These are phyloP conservation scores for Ceyx melanurus DNA, from an alignment of 2,113 vertebrate species.

Conservation along the genomic window DNA sequence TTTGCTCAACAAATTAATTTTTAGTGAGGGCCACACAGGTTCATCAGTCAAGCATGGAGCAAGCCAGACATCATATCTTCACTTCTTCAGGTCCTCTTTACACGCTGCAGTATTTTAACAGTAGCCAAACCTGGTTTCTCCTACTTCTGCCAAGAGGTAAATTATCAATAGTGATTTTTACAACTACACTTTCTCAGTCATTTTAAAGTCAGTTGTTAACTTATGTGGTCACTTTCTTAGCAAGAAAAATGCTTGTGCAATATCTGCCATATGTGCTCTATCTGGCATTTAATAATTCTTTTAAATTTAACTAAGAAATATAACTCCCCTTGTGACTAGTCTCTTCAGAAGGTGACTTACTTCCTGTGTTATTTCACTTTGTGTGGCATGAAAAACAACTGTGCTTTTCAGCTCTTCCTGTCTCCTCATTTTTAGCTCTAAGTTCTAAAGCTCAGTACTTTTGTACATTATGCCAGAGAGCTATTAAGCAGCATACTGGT, in stretches of 20 bases:
- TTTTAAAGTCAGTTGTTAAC: background rate
- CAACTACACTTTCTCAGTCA: background rate
- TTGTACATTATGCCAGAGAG: slow-evolving; percentile 47
- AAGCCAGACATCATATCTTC: background rate
- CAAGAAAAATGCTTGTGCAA: background rate
- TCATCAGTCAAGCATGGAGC: slow-evolving; percentile 4
- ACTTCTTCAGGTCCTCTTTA: background rate
- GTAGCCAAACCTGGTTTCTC: background rate
- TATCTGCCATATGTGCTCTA: background rate
- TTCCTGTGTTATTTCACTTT: slow-evolving; percentile 54
- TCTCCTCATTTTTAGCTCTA: slow-evolving; percentile 45
- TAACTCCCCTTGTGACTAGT: background rate
- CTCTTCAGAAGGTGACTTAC: slow-evolving; percentile 40
- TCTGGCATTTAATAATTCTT: slow-evolving; percentile 12
- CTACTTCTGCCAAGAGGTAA: background rate
- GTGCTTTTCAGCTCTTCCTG: slow-evolving; percentile 16
- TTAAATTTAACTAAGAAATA: slow-evolving; percentile 17
- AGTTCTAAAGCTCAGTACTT: background rate
- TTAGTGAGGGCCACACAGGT: background rate
- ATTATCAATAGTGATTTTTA: background rate
- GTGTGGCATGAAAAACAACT: background rate
- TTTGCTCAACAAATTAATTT: background rate
- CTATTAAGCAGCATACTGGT: slow-evolving; percentile 64
- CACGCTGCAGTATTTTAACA: background rate
- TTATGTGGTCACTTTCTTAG: background rate